Evolutionary conservation across 2,888 invertebrate genomes (phyloP), one percentile per base, ranked within the genome.

Genomic region (Melitaea athalia): DNA sequence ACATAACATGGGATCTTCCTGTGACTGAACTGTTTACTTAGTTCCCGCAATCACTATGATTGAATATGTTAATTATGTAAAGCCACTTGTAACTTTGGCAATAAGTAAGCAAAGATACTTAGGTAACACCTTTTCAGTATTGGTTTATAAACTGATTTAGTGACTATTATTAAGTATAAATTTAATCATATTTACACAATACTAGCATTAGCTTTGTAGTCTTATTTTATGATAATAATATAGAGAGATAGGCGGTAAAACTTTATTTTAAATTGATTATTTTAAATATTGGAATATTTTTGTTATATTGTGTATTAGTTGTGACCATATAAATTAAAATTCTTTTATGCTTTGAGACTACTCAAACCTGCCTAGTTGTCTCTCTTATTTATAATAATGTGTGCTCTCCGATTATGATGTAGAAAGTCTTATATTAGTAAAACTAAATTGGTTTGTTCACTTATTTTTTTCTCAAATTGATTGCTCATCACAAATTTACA

Each of bases 51-150:
- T 50, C 15, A 66, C 60, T 63, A 55, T 68, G 50, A 66, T 66
- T 66, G 50, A 76, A 73, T 77, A 70, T 76, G 75, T 72, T 78
- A 77, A 75, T 77, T 77, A 75, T 77, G 68, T 74, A 77, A 76
- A 76, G 84, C 85, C 84, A 80, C 81, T 79, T 76, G 85, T 85
- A 87, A 87, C 85, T 81, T 81, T 83, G 91, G 91, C 90, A 91
- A 90, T 91, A 90, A 90, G 83, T 83, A 85, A 85, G 85, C 79
- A 78, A 85, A 81, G 81, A 84, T 86, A 88, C 81, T 80, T 87
- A 87, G 82, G 81, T 80, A 81, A 81, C 87, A 87, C 89, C 91
- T 86, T 83, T 86, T 87, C 92, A 92, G 91, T 92, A 91, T 91
- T 91, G 87, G 85, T 89, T 82, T 80, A 78, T 78, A 82, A 87